Evolutionary conservation across 2,888 invertebrate genomes (phyloP), one percentile per base, ranked within the genome.

Genomic region (Tricholauxania praeusta): DNA sequence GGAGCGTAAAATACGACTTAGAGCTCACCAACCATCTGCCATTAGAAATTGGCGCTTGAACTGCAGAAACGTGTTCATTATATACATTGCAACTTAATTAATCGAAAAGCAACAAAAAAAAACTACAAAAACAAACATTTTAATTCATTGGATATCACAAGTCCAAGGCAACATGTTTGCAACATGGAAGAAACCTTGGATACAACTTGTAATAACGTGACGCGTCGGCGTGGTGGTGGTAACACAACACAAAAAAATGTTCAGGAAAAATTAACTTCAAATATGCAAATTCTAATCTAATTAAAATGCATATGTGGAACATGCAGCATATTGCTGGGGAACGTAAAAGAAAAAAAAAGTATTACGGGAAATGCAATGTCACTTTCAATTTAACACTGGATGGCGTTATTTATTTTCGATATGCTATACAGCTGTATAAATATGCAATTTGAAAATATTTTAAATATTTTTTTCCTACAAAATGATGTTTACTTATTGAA

Each of bases 231-330:
- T 32, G 67, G 10, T 32, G 67, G 10, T 15, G 7, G 22, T 52
- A 15, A 28, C 28, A 28, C 28, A 28, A 3, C 28, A 28, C 28
- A 28, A 28, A 4, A 28, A 28, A 28, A 28, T 28, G 28, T 28
- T 2, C 28, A 28, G 28, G 28, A 57, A 57, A 59, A 22, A 10
- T 8, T 4, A 59, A 28, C 28, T 17, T 14, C 1, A 22, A 49
- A 55, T 55, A 68, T 68, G 68, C 68, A 59, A 68, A 68, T 49
- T 12, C 57, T 57, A 68, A 68, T 59, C 59, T 59, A 68, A 68
- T 68, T 68, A 68, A 68, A 59, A 59, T 68, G 49, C 59, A 49
- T 48, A 15, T 22, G 19, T 15, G 22, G 49, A 22, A 19, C 7
- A 32, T 15, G 47, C 8, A 55, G 17, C 19, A 48, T 15, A 6